Conservation (phyloP, 2,113 vertebrate genomes). For the Noctilio leporinus region DNA sequence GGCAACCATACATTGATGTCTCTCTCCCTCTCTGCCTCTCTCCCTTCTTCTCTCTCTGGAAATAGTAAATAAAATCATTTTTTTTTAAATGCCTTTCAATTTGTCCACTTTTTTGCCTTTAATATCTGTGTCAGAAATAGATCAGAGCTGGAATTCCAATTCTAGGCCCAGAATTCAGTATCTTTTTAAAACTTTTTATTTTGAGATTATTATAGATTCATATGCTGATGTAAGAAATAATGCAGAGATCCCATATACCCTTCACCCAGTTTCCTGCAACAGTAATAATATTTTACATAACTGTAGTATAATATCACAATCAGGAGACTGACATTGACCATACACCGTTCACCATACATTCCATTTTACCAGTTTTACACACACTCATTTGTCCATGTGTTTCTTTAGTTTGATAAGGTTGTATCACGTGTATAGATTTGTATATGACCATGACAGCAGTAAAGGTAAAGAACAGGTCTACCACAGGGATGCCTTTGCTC, state of each 20-base stretch:
- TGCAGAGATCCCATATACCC: background rate
- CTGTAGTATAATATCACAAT: background rate
- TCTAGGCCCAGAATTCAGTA: background rate
- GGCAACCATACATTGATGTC: no score
- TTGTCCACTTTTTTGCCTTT: background rate
- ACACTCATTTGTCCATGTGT: background rate
- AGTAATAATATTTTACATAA: background rate
- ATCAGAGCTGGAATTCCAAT: background rate
- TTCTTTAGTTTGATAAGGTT: background rate
- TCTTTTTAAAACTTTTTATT: background rate
- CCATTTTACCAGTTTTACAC: background rate
- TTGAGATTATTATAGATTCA: background rate
- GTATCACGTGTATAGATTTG: background rate
- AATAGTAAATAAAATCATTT: no score
- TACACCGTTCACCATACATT: background rate
- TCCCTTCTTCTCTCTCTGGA: no score
- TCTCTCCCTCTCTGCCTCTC: no score
- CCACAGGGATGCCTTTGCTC: background rate
- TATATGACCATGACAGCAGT: background rate
- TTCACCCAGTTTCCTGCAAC: background rate
- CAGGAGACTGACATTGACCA: background rate
- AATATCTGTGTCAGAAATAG: background rate
- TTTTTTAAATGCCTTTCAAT: no score
- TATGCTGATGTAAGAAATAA: background rate
- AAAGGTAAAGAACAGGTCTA: background rate